Percentiles rank a stretch among this genome's conserved stretches.
Evolutionary conservation across 2,113 vertebrate genomes (phyloP).

Genomic region (Nannospalax galili): DNA sequence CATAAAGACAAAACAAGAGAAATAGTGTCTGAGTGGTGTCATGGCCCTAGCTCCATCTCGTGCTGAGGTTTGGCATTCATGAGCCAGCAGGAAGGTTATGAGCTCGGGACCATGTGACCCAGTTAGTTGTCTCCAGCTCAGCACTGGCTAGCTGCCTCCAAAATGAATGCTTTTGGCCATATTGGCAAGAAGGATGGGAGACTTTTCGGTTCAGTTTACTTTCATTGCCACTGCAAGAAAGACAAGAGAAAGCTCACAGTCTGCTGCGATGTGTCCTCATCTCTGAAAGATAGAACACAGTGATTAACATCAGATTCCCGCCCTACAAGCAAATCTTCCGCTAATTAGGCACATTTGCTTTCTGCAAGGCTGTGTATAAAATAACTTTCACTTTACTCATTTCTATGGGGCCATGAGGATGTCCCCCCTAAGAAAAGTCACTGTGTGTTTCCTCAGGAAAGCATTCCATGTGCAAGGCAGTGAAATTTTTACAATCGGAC

Average conservation of each 20-base stretch:
- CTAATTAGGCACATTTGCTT: conserved; percentile 69
- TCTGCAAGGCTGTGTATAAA: conserved; percentile 57
- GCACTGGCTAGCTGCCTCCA: neutral
- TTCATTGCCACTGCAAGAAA: conserved; percentile 51
- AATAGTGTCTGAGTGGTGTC: neutral
- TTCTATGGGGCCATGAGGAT: conserved; percentile 10
- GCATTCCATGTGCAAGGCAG: neutral
- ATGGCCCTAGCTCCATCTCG: neutral
- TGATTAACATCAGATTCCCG: conserved; percentile 48
- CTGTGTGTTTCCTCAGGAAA: neutral
- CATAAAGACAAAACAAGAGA: neutral
- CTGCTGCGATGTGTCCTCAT: neutral
- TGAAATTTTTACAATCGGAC: neutral
- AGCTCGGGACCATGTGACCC: neutral
- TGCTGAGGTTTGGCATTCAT: neutral
- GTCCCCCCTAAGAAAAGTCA: neutral
- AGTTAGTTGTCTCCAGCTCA: neutral
- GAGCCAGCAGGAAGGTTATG: neutral
- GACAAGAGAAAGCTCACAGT: conserved; percentile 23
- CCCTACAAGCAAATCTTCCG: conserved; percentile 66
- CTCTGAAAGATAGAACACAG: conserved; percentile 12
- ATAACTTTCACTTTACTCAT: conserved; percentile 49
- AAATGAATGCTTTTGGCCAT: conserved; percentile 4
- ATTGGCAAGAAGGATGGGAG: neutral
- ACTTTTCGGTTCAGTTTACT: neutral